Evolutionary conservation across 2,888 invertebrate genomes (phyloP), one percentile per base, ranked within the genome.

Genomic region (Drosophila buzzatii): DNA sequence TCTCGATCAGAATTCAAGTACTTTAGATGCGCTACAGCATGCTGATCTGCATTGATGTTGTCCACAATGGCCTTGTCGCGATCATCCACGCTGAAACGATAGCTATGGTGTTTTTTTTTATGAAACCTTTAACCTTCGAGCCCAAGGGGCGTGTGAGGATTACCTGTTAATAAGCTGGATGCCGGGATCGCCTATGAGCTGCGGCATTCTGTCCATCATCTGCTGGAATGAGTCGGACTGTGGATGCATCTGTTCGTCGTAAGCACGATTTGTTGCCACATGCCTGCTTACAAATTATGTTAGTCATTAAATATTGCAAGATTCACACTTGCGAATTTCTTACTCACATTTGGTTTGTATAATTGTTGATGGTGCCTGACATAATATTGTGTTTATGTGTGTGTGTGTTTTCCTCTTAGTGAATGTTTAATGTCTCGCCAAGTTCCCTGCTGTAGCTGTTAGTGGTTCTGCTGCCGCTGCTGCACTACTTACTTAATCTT

Each of bases 281-380:
- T 91, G 89, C 89, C 92, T 51, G 35, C 90, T 51, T n/a, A 1
- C 8, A n/a, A n/a, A 27, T 18, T 9, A 12, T 51, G 35, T 27
- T 23, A 39, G 1, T 14, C 3, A 31, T 20, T 7, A 16, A 16
- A 4, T 20, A 16, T 14, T 3, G 0, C 9, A 14, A 23, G 12
- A 37, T 4, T 20, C 16, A 16, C 23, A 39, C 16, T 53, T 39
- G 39, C 39, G 20, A 9, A 23, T 7, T 63, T 49, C 0, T 57
- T 65, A 79, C 82, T 84, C 76, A 92, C 93, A 92, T 92, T 78
- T 92, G 79, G 45, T 90, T 90, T 52, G 92, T 91, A 80, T 92
- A 93, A 85, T 91, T 91, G 78, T 92, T 90, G 67, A 92, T 91
- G 76, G 91, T 91, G 76, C 92, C 93, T 70, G 92, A 92, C 93